These are phyloP conservation scores for Synanthedon andrenaeformis DNA, from an alignment of 2,888 invertebrate species.

Conservation along the genomic window DNA sequence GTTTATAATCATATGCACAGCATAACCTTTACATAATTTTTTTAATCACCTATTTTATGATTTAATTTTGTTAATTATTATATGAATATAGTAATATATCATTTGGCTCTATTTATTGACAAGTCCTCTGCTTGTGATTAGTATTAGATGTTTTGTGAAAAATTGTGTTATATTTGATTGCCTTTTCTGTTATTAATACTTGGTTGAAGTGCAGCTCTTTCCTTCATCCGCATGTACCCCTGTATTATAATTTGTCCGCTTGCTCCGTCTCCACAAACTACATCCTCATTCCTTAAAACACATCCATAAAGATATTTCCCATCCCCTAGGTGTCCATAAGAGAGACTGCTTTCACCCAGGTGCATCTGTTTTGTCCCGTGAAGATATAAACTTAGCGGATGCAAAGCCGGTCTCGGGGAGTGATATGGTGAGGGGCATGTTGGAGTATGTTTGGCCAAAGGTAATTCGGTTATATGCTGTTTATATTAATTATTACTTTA, in stretches of 20 bases:
- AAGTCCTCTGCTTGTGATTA: no score
- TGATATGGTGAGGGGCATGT: slow-evolving; percentile 90
- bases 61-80: no score
- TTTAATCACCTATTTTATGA: no score
- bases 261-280: neutral
- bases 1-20: no score
- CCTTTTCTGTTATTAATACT: slow-evolving; percentile 45
- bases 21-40: no score
- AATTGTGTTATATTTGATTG: no score
- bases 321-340: slow-evolving; percentile 67
- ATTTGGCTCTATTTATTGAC: no score
- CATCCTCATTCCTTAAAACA: neutral
- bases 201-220: slow-evolving; percentile 62
- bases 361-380: slow-evolving; percentile 75
- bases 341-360: slow-evolving; percentile 95
- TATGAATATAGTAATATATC: no score
- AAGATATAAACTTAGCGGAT: slow-evolving; percentile 72
- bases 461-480: slow-evolving; percentile 43
- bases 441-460: slow-evolving; percentile 96
- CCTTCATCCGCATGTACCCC: slow-evolving; percentile 19
- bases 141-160: no score
- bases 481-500: slow-evolving; percentile 2
- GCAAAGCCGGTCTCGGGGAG: slow-evolving; percentile 73
- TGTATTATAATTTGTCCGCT: neutral
- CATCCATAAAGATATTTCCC: slow-evolving; percentile 17